Base-by-base conservation (phyloP, 2,888 invertebrate genomes). In the Ptychoptera albimana region DNA sequence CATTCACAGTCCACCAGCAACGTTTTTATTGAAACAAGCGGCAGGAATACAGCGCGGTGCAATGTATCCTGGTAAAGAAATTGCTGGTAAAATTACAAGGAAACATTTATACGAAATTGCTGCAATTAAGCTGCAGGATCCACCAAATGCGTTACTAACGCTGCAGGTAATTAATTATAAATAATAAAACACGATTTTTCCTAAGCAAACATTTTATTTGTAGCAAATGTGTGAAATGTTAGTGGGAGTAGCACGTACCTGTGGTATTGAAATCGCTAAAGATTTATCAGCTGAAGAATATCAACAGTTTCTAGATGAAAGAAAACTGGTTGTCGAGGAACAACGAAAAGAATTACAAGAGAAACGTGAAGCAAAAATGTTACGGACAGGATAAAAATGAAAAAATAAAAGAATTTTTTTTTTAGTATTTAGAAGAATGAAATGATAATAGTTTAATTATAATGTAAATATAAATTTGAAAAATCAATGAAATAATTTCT, bases 41-140 rank as follows among this genome's bases (percentile, higher is more conserved):
- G 96, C 97, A 43, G 98, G 98, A 2, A 75, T 89, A 39, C 75
- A 77, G 52, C 75, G 81, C 59, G 96, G 84, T 41, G 79, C 85
- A 32, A 83, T 84, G 82, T 53, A 63, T 38, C 66, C 72, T 37
- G 88, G 77, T 0, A 70, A 66, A 43, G 91, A 94, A 65, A 66
- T 76, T 23, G 76, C 82, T 53, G 98, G 98, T 1, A 91, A 82
- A 70, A 75, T 98, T 45, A 88, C 93, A 1, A 58, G 88, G 1
- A 97, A 93, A 62, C 98, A 98, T 66, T 64, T 98, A 11, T 98
- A 94, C 66, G 98, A 99, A 75, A 98, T 98, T 59, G 97, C 98
- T 1, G 74, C 79, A 63, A 84, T 98, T n/a, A 97, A 98, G 66
- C 72, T 78, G n/a, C 69, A 82, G 59, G 96, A 97, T 66, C 84